Evolutionary conservation across 2,113 vertebrate species (phyloP), one percentile per base, ranked within the genome.

Genomic region (Dolichotis patagonum): DNA sequence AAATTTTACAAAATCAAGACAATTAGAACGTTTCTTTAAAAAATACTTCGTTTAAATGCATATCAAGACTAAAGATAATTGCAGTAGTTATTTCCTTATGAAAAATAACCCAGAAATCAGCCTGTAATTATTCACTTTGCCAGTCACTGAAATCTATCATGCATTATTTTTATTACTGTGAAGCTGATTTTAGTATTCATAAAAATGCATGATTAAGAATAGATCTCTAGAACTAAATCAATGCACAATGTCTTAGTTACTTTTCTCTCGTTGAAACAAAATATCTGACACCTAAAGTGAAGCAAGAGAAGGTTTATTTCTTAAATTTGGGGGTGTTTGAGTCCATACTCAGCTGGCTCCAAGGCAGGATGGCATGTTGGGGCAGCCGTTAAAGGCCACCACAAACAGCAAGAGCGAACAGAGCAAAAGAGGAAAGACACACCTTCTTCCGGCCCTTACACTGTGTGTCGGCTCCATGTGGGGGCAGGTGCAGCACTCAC

Each of bases 41-140:
- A 96, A 97, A 69, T 52, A 63, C 54, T 96, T 97, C 22, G 93
- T 97, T 96, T 96, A 95, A 96, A 97, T 97, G 91, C 83, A 93
- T 85, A 89, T 96, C 73, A 96, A 43, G 41, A 89, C 65, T 96
- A 96, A 90, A 96, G 88, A 96, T 96, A 96, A 97, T 97, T 41
- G 32, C 80, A 95, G 94, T 91, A 97, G 97, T 97, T 97, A 97
- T 96, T 95, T 96, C 12, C 32, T 97, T 82, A 93, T 92, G 86
- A 93, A 96, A 62, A 97, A 96, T 88, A 96, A 90, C 83, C 54
- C 67, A 92, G 32, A 96, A 95, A 97, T 97, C 54, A 96, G 46
- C 54, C 85, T 98, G 30, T 92, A 96, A 97, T 98, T 97, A 97
- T 96, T 97, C 88, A 97, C 82, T 65, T 96, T 94, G 78, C 78